Evolutionary conservation across 2,113 vertebrate species (phyloP), one percentile per base, ranked within the genome.

Genomic region (Circaetus gallicus): DNA sequence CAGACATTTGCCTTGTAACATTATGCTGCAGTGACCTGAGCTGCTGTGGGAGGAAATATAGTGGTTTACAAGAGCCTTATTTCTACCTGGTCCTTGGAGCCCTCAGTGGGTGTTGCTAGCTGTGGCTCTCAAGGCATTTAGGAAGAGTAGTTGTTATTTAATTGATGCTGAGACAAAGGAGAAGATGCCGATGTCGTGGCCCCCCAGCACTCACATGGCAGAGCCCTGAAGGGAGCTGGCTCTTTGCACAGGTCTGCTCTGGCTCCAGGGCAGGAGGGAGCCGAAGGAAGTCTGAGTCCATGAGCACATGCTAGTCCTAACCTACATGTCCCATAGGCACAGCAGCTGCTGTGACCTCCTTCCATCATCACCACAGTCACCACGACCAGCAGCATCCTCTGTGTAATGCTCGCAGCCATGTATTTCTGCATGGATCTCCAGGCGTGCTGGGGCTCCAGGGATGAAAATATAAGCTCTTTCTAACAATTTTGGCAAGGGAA

Each of bases 131-230:
- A 8, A 19, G 26, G 47, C 20, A 4, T 16, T 59, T 8, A 28
- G 62, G 76, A 69, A 28, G 21, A 59, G 43, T 7, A 49, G 38
- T 24, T 24, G 14, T 52, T 63, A 55, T 25, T 74, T 56, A 56
- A 56, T 10, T 22, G 22, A 22, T 45, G 47, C 32, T 45, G 58
- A n/a, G n/a, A n/a, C 15, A 26, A 36, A 77, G 28, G 40, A 77
- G 38, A 45, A 77, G 43, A 45, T 14, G n/a, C 19, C 1, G 0
- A 16, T 28, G 55, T 11, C 0, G 3, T 40, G 36, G 28, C 14
- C 47, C 36, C 32, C 38, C 40, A n/a, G 49, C 36, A 58, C 29
- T n/a, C 25, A 2, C 55, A 9, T 0, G 5, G 50, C 71, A 83
- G 29, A 78, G 58, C 58, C 34, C 70, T 43, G n/a, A 53, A 11